These are phyloP conservation scores for Venustaconcha ellipsiformis DNA, from an alignment of 1,140 invertebrate genomes.

Conservation along the genomic window DNA sequence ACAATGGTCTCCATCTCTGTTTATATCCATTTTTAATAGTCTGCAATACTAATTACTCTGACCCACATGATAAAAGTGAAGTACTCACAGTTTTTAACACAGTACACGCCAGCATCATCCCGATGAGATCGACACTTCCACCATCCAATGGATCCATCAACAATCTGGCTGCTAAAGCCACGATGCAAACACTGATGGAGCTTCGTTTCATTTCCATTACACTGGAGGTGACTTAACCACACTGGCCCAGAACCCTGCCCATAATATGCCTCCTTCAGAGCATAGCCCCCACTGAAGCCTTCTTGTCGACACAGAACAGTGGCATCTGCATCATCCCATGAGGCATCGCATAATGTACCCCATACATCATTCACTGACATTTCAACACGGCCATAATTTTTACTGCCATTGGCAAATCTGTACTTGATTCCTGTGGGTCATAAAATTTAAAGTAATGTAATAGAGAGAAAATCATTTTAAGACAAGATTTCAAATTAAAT, in stretches of 20 bases:
- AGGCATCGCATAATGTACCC: slow-evolving; percentile 62
- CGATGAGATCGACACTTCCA: slow-evolving; percentile 47
- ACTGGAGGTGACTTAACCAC: slow-evolving; percentile 47
- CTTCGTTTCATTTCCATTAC: slow-evolving; percentile 37
- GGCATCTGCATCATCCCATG: slow-evolving; percentile 53
- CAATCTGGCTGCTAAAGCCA: slow-evolving; percentile 46
- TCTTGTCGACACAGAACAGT: slow-evolving; percentile 52
- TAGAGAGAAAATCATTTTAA: not conserved
- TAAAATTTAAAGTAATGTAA: not conserved
- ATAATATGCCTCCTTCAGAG: slow-evolving; percentile 28
- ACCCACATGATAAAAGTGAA: not conserved
- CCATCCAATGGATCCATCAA: slow-evolving; percentile 23
- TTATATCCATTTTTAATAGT: not conserved
- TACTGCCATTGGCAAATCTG: slow-evolving; percentile 27
- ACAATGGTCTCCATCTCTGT: not conserved
- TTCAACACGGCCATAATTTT: slow-evolving; percentile 78
- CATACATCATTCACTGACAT: slow-evolving; percentile 71
- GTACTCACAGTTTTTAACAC: slow-evolving; percentile 54
- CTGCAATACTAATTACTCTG: not conserved
- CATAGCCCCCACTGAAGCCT: slow-evolving; percentile 51
- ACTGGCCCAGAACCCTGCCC: slow-evolving; percentile 34
- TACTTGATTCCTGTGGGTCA: slow-evolving; percentile 38
- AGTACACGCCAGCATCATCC: slow-evolving; percentile 59
- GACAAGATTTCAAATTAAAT: too few relatives aligned
- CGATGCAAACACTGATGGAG: slow-evolving; percentile 48